Evolutionary conservation across 2,888 invertebrate genomes (phyloP), one percentile per base, ranked within the genome.

Genomic region (Sinopyrophorus schimmeli): DNA sequence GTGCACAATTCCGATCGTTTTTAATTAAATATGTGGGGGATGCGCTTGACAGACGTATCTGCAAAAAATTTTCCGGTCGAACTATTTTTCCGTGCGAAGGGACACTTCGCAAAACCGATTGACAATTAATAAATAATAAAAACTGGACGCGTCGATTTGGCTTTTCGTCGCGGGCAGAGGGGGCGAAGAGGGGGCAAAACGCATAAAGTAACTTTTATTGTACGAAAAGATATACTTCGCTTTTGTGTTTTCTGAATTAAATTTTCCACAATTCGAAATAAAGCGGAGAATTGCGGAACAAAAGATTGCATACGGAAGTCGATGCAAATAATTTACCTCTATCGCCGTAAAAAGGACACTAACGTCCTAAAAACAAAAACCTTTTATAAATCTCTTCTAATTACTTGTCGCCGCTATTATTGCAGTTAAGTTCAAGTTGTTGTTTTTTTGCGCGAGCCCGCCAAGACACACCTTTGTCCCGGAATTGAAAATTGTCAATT

Each of bases 271-370:
- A 14, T 28, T 31, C 39, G 9, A 44, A 37, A 42, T 48, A 43
- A 43, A 32, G 12, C 21, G 5, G 18, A 16, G 37, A 28, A 17
- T 16, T 21, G 32, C 37, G 37, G 32, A 43, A 49, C 48, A 53
- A 53, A 53, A 53, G 53, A 49, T 47, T 48, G 53, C 48, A 42
- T 17, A 40, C 50, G 57, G 57, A 57, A 55, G 51, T 53, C 47
- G 48, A 57, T 53, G 53, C 55, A 55, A 55, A 57, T 57, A 57
- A 57, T 55, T 57, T 51, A 51, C 44, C 53, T 53, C 50, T 55
- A 53, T 51, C 55, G 54, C 51, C 35, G 47, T 41, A 55, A 55
- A 55, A 53, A 38, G 49, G 38, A 32, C 39, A 21, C 38, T 27
- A 15, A 14, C 27, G 21, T 30, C 15, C 37, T 41, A 18, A 16